Evolutionary conservation across 2,888 invertebrate species (phyloP).

Genomic region (Stictocephala bisonia): DNA sequence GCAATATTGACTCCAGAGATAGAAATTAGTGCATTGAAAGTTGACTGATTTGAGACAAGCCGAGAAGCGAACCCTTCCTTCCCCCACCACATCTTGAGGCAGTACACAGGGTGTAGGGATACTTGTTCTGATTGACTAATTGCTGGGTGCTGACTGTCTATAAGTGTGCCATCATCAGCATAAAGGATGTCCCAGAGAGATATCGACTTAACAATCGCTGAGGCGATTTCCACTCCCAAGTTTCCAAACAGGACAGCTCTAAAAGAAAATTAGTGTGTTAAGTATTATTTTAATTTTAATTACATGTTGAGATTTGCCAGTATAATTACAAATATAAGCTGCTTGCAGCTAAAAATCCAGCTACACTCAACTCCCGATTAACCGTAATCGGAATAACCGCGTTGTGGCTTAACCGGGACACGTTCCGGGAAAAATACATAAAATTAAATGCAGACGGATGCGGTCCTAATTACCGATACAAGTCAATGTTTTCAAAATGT

Average conservation of each 20-base stretch:
- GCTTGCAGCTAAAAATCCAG: too few relatives aligned
- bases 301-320: too few relatives aligned
- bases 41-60: slow-evolving; percentile 61
- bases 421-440: too few relatives aligned
- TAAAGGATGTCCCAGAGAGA: slow-evolving; percentile 65
- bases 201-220: slow-evolving; percentile 66
- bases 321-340: too few relatives aligned
- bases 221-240: slow-evolving; percentile 66
- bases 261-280: too few relatives aligned
- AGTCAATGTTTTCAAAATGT: too few relatives aligned
- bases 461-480: too few relatives aligned
- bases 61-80: slow-evolving; percentile 57
- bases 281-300: too few relatives aligned
- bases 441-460: too few relatives aligned
- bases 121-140: slow-evolving; percentile 63
- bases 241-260: slow-evolving; percentile 68
- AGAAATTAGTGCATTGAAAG: slow-evolving; percentile 62
- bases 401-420: too few relatives aligned
- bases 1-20: slow-evolving; percentile 63
- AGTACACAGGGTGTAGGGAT: slow-evolving; percentile 56
- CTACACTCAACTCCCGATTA: too few relatives aligned
- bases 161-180: slow-evolving; percentile 64
- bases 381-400: too few relatives aligned
- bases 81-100: slow-evolving; percentile 58
- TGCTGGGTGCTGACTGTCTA: slow-evolving; percentile 63